Evolutionary conservation across 2,113 vertebrate genomes (phyloP).

Genomic region (Myanophis thanlyinensis): DNA sequence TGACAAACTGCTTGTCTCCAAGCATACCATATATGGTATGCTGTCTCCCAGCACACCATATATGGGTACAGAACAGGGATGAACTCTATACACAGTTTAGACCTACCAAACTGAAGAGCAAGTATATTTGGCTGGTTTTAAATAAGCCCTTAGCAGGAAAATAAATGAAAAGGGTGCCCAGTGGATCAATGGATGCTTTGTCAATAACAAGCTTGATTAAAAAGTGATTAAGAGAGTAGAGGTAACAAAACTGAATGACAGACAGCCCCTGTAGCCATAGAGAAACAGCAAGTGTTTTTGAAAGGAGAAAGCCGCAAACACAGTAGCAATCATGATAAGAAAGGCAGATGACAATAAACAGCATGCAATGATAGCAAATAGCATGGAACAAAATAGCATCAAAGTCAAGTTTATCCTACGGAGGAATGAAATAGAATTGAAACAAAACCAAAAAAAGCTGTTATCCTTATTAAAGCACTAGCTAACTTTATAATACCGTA

Average conservation of each 20-base stretch:
- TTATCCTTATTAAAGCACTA: not conserved
- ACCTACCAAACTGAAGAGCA: not conserved
- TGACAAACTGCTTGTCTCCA: no score
- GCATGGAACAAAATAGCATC: not conserved
- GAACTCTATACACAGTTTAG: not conserved
- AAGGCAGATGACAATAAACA: not conserved
- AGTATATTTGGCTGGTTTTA: not conserved
- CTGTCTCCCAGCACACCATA: no score
- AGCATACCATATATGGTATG: no score
- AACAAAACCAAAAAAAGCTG: not conserved
- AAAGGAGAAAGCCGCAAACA: not conserved
- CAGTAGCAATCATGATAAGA: not conserved
- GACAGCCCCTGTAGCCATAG: not conserved
- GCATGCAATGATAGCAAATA: not conserved
- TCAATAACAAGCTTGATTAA: slow-evolving; percentile 30
- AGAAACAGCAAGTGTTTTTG: not conserved
- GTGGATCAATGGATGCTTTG: not conserved
- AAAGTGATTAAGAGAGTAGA: slow-evolving; percentile 22
- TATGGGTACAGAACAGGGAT: no score
- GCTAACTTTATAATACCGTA: not conserved
- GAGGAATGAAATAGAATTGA: not conserved
- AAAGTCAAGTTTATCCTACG: not conserved
- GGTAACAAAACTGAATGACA: slow-evolving; percentile 5
- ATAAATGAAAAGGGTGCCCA: not conserved
- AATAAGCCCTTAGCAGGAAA: slow-evolving; percentile 16